phyloP scores from a whole-genome alignment of 2,797 vertebrate genomes.

The Cephalopachus bancanus region DNA sequence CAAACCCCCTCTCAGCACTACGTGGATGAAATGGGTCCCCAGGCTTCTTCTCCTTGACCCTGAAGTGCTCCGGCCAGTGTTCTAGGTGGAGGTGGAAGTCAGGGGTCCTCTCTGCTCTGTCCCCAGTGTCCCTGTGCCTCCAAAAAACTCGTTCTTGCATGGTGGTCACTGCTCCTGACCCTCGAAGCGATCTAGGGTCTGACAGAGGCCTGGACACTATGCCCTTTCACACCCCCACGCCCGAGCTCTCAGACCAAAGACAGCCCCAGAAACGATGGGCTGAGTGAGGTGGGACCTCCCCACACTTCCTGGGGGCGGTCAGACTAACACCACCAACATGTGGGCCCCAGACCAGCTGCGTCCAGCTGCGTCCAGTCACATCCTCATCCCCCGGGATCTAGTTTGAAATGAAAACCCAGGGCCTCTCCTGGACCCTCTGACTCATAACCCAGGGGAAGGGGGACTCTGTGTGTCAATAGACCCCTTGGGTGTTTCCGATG shows the following conservation, averaged over 20 bases:
- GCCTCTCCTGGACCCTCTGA: too few species aligned
- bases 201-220: rapidly evolving
- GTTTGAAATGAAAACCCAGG: too few species aligned
- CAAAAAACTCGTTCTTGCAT: not conserved
- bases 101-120: not conserved
- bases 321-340: rapidly evolving
- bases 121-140: not conserved
- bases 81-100: not conserved
- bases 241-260: not conserved
- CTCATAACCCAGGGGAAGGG: rapidly evolving
- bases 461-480: not conserved
- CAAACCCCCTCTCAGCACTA: not conserved
- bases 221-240: not conserved
- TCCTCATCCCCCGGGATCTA: not conserved
- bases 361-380: too few species aligned
- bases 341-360: not conserved
- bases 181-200: not conserved
- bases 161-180: not conserved
- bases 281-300: not conserved
- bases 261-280: not conserved
- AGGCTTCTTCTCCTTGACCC: not conserved
- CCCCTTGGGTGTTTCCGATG: not conserved
- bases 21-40: not conserved
- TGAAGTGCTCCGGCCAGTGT: not conserved
- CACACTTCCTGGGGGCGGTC: not conserved